phyloP scores from a whole-genome alignment of 2,888 invertebrate genomes.

The Ariolimax columbianus region DNA sequence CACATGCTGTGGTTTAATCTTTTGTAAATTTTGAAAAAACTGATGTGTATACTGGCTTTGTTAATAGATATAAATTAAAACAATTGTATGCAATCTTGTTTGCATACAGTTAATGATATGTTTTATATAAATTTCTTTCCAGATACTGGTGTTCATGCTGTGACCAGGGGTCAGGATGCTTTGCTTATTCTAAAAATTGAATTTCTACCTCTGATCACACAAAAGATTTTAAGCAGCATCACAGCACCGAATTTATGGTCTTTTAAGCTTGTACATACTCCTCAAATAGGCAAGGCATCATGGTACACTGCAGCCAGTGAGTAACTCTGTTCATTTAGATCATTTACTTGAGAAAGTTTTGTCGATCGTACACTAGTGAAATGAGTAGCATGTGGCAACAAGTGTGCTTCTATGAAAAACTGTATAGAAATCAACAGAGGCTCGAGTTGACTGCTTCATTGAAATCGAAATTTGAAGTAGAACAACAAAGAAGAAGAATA shows the following conservation, averaged over 20 bases:
- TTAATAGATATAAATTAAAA: no score
- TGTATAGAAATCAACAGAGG: no score
- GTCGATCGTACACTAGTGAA: no score
- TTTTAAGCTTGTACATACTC: conserved; percentile 23
- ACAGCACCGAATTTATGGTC: conserved; percentile 58
- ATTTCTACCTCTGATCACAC: conserved; percentile 61
- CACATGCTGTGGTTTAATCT: no score
- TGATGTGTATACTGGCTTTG: no score
- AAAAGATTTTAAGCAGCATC: conserved; percentile 60
- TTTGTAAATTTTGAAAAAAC: no score
- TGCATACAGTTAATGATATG: not conserved
- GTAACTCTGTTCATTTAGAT: not conserved
- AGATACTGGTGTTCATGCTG: conserved; percentile 66
- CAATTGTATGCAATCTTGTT: not conserved
- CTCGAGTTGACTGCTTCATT: no score
- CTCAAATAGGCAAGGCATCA: not conserved
- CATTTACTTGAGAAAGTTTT: not conserved
- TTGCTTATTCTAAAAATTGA: conserved; percentile 61
- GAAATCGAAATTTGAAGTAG: no score
- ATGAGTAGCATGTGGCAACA: no score
- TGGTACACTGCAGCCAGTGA: conserved; percentile 34
- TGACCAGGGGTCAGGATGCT: conserved; percentile 65
- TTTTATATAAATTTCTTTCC: conserved; percentile 17
- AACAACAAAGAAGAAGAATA: no score
- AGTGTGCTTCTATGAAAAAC: no score